Evolutionary conservation across 1,140 invertebrate species (phyloP).

Genomic region (Acromyrmex echinatior): DNA sequence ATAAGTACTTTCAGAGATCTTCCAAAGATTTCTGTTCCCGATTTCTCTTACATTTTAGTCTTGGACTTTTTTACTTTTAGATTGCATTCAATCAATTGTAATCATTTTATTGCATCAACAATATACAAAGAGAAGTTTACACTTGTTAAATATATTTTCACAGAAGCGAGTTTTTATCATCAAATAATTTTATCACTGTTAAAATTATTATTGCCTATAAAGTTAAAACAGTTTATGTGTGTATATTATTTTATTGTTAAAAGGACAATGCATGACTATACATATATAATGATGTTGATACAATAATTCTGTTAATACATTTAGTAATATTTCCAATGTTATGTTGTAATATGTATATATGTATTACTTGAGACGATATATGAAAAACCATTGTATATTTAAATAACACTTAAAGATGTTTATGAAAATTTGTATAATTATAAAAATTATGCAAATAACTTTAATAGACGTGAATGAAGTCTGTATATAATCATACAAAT

Average conservation of each 20-base stretch:
- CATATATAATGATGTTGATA: neutral
- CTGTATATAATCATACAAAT: neutral
- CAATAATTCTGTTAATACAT: too few relatives aligned
- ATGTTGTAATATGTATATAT: too few relatives aligned
- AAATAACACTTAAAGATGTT: neutral
- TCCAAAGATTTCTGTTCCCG: neutral
- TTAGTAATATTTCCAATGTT: too few relatives aligned
- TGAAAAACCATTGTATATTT: slow-evolving; percentile 3
- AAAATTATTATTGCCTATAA: slow-evolving; percentile 27
- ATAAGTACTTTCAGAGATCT: neutral
- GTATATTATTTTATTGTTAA: slow-evolving; percentile 11
- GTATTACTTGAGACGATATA: neutral
- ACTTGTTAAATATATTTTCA: neutral
- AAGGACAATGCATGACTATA: neutral
- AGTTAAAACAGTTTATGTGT: slow-evolving; percentile 1
- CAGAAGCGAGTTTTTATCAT: neutral
- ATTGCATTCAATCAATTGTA: neutral
- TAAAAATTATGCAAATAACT: neutral
- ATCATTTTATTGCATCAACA: neutral
- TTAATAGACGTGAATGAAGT: slow-evolving; percentile 9
- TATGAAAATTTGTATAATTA: neutral
- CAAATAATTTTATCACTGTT: slow-evolving; percentile 9
- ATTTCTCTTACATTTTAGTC: neutral
- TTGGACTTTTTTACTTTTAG: neutral
- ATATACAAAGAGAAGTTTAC: slow-evolving; percentile 1